A percentile compares a stretch with the other conserved stretches of the same genome.
phyloP scores from a whole-genome alignment of 2,888 invertebrate species.

The Oxyteleia sp. region DNA sequence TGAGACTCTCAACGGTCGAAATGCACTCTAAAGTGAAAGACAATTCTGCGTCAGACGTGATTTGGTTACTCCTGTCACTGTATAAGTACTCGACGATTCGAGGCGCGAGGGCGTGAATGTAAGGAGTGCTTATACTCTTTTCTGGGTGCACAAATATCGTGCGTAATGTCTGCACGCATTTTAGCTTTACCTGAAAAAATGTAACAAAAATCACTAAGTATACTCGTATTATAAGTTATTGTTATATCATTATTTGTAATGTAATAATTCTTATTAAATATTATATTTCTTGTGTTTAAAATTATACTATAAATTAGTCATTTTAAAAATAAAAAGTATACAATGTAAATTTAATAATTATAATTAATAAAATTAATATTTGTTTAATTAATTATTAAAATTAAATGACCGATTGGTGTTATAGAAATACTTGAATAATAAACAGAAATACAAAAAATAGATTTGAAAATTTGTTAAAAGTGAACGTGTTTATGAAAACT shows the following conservation, averaged over 20 bases:
- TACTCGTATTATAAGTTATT: no score
- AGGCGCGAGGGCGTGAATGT: slow-evolving; percentile 94
- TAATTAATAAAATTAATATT: no score
- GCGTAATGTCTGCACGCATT: slow-evolving; percentile 93
- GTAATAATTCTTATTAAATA: no score
- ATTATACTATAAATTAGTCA: no score
- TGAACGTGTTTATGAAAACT: slow-evolving; percentile 64
- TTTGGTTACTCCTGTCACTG: slow-evolving; percentile 89
- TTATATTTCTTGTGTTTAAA: no score
- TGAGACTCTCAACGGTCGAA: slow-evolving; percentile 92
- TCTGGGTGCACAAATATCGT: slow-evolving; percentile 93
- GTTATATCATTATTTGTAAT: no score
- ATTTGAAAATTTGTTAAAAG: neutral
- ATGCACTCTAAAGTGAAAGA: slow-evolving; percentile 92
- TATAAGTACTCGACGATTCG: slow-evolving; percentile 93
- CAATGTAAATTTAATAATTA: no score
- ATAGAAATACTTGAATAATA: no score
- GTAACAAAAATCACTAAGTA: no score
- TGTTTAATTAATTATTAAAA: no score
- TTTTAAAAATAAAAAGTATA: no score
- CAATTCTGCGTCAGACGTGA: slow-evolving; percentile 91
- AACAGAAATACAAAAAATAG: neutral
- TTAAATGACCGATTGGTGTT: no score
- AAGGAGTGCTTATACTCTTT: slow-evolving; percentile 91
- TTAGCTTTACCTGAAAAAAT: slow-evolving; percentile 91